Conservation (phyloP, 2,888 invertebrate species). For the Caenorhabditis uteleia region DNA sequence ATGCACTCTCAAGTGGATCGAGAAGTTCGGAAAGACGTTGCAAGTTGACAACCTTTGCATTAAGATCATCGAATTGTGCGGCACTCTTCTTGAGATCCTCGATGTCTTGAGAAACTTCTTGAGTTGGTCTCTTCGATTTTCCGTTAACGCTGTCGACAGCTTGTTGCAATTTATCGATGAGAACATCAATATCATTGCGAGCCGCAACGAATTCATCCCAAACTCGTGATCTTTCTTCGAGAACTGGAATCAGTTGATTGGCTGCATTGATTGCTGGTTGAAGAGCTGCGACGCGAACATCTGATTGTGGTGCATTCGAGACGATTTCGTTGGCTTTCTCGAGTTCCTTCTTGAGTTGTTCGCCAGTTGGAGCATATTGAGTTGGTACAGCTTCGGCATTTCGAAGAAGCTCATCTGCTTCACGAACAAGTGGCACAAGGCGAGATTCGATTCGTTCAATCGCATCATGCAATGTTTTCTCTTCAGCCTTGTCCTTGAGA, state of each 20-base stretch:
- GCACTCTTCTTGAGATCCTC: constrained; percentile 21
- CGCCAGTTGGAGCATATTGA: constrained; percentile 41
- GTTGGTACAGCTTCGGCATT: constrained; percentile 48
- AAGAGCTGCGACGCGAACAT: constrained; percentile 30
- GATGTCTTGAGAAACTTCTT: constrained; percentile 34
- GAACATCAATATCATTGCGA: constrained; percentile 43
- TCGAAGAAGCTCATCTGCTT: constrained; percentile 37
- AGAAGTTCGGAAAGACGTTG: constrained; percentile 54
- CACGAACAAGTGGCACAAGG: constrained; percentile 41
- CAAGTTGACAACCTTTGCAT: constrained; percentile 39
- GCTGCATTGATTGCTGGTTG: constrained; percentile 33
- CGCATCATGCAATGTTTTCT: constrained; percentile 34
- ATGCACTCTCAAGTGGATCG: constrained; percentile 56
- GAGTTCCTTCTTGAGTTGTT: constrained; percentile 38
- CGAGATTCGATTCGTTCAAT: constrained; percentile 32
- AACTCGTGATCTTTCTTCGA: constrained; percentile 37
- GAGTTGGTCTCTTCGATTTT: constrained; percentile 24
- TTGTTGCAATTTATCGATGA: constrained; percentile 39
- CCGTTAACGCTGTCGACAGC: constrained; percentile 32
- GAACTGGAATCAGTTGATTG: constrained; percentile 34
- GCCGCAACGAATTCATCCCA: constrained; percentile 53
- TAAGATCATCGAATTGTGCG: constrained; percentile 30
- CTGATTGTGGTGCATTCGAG: constrained; percentile 24
- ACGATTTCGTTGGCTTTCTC: constrained; percentile 27
- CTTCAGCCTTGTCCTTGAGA: constrained; percentile 35